Base-by-base conservation (phyloP, 2,888 invertebrate species). In the Caenorhabditis zanzibari region DNA sequence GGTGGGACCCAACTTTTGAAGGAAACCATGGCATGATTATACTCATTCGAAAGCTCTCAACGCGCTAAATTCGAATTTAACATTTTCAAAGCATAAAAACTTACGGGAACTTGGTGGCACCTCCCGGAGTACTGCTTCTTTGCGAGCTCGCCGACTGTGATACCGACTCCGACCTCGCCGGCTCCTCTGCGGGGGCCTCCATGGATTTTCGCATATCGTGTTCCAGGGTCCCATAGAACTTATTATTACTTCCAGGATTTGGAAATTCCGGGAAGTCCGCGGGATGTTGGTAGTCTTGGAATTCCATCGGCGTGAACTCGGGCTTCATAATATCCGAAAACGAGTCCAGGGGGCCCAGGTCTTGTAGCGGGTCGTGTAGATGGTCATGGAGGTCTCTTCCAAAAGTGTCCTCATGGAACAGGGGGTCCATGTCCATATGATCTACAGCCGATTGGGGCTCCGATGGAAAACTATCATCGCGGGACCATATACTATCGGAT, bases 401-500 rank as follows among this genome's bases (percentile, higher is more conserved):
- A 7, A 47, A n/a, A 5, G 5, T 47, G 19, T 47, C 47, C 12
- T 61, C 41, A 7, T 41, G 61, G 19, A 66, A 58, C 22, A 77
- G 54, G 4, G 54, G 71, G 14, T 79, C 79, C 66, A 79, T 24
- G 22, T 79, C 79, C 24, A 79, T 16, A 6, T 71, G 71, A 24
- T 79, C 79, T 3, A 63, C 63, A 2, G 44, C 59, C 5, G 61
- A 52, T 4, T 28, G 24, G 0, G 44, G 54, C 10, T 71, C 64
- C 28, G 79, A 64, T 2, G 61, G 49, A 28, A 79, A 79, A 41
- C 79, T 79, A 35, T 79, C 64, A 26, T 79, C 79, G n/a, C 47
- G 47, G 5, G 79, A 38, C 79, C 79, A 79, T 0, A 71, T 9
- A 35, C 44, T 41, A 16, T 19, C 38, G 0, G 35, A 10, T 47